Percentiles rank a stretch among this genome's conserved stretches.
phyloP scores from a whole-genome alignment of 2,888 invertebrate genomes.

The Luffia ferchaultella region DNA sequence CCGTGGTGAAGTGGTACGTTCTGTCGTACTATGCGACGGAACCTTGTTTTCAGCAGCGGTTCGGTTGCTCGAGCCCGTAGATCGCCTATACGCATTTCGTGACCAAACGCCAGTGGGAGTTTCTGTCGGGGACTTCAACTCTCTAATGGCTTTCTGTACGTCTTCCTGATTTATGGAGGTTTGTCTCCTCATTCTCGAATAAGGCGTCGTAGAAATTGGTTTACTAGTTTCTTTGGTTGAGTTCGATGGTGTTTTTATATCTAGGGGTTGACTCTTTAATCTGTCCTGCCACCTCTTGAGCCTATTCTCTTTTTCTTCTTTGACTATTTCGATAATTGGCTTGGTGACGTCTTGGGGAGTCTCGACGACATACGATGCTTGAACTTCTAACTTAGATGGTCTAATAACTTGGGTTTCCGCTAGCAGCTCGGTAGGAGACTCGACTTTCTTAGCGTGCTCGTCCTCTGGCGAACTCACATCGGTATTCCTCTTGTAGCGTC shows the following conservation, averaged over 20 bases:
- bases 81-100: constrained; percentile 49
- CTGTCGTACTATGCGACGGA: constrained; percentile 17
- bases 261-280: constrained; percentile 61
- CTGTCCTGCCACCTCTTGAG: constrained; percentile 77
- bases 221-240: constrained; percentile 48
- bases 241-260: constrained; percentile 27
- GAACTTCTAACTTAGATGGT: constrained; percentile 58
- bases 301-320: constrained; percentile 67
- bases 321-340: constrained; percentile 34
- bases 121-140: constrained; percentile 70
- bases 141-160: constrained; percentile 72
- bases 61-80: constrained; percentile 25
- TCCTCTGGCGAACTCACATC: constrained; percentile 68
- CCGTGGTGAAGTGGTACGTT: constrained; percentile 49
- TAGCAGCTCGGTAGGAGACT: constrained; percentile 44
- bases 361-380: constrained; percentile 58
- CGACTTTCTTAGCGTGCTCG: constrained; percentile 46
- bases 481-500: constrained; percentile 76
- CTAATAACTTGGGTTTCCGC: constrained; percentile 63
- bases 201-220: constrained; percentile 23
- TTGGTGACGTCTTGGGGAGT: constrained; percentile 39
- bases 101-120: constrained; percentile 69
- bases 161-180: constrained; percentile 77
- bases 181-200: constrained; percentile 68
- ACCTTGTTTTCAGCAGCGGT: constrained; percentile 12